Evolutionary conservation across 2,113 vertebrate species (phyloP), one percentile per base, ranked within the genome.

Genomic region (Todiramphus chloris): DNA sequence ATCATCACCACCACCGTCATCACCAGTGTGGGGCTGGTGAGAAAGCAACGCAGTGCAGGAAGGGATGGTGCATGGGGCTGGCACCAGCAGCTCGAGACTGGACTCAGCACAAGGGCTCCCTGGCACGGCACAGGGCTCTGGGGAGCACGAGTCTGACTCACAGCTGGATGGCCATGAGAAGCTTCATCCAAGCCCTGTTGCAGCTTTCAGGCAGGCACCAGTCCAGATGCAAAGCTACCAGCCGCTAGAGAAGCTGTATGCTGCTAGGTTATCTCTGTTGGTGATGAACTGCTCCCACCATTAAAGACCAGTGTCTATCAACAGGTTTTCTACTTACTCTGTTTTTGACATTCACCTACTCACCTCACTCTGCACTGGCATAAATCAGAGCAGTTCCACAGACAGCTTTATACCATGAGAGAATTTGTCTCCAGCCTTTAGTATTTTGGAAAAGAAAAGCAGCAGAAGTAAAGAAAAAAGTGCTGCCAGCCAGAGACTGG

Each of bases 61-160:
- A n/a, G 35, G 64, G 37, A 44, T 9, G 0, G 2, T 16, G 33
- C 41, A 68, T 31, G 18, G 51, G 5, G 23, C 51, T 2, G 8
- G 21, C 51, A 51, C 6, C 2, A 2, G n/a, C 48, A 90, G 67
- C 59, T 72, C 1, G 3, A 50, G 51, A 8, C 62, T 51, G 37
- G 63, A 37, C 56, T 44, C 20, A 23, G 48, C 53, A 5, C 2
- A 0, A 41, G 44, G 41, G 23, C 15, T 83, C 55, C 51, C 37
- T 0, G 1, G 66, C 21, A 30, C 0, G 0, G 55, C 5, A 0
- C 1, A 0, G 39, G 48, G 12, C 9, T 6, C 11, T 1, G 1
- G 33, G 25, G 16, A 86, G 20, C 62, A 39, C 0, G 2, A 41
- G 39, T 11, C 30, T 58, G 9, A 12, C 31, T 60, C 31, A 16